Conservation (phyloP, 2,113 vertebrate genomes). For the Aegithalos caudatus region DNA sequence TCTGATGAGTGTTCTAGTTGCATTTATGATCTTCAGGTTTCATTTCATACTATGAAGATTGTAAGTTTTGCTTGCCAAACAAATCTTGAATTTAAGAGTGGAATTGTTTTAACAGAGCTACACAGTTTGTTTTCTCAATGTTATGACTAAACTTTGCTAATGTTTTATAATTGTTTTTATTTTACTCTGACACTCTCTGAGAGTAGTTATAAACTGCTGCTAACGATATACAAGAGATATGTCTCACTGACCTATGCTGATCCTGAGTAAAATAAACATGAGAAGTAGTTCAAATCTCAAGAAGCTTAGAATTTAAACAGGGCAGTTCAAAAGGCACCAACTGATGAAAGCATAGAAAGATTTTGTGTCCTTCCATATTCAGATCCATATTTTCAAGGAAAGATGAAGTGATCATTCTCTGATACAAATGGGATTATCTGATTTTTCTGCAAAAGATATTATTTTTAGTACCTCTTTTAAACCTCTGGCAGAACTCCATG, state of each 20-base stretch:
- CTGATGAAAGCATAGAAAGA: neutral
- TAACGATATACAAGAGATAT: neutral
- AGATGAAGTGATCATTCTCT: neutral
- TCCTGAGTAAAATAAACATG: neutral
- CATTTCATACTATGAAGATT: neutral
- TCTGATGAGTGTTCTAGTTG: neutral
- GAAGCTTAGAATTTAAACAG: neutral
- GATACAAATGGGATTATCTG: neutral
- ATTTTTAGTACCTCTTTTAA: neutral
- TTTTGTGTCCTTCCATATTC: neutral
- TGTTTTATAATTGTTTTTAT: neutral
- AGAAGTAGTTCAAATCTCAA: neutral
- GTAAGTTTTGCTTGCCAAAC: neutral
- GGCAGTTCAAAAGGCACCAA: neutral
- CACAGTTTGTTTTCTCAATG: neutral
- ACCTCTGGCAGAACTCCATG: neutral
- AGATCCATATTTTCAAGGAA: neutral
- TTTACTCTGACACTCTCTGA: neutral
- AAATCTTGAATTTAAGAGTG: neutral
- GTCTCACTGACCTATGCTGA: neutral
- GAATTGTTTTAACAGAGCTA: neutral
- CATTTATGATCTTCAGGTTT: neutral
- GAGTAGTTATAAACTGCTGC: neutral
- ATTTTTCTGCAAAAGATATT: neutral
- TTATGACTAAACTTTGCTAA: neutral